Conservation (phyloP, 2,113 vertebrate species). For the Leiothrix lutea region DNA sequence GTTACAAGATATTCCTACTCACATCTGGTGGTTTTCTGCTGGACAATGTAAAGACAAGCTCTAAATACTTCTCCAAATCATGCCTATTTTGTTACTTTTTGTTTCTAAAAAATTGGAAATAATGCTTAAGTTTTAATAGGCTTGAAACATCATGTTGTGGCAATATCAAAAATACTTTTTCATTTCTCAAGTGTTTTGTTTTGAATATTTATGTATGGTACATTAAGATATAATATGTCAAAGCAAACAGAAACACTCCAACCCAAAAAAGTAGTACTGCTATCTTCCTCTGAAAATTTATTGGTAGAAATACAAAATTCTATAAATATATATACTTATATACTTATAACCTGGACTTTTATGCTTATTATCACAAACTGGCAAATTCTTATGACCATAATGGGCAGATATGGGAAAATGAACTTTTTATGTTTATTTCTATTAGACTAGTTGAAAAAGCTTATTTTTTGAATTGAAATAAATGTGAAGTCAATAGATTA, state of each 20-base stretch:
- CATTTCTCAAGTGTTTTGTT: not conserved
- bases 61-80: not conserved
- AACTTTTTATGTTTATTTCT: not conserved
- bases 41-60: not conserved
- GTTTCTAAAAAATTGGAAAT: not conserved
- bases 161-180: not conserved
- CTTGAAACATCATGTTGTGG: not conserved
- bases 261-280: not conserved
- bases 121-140: not conserved
- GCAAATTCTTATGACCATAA: not conserved
- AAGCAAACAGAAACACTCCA: not conserved
- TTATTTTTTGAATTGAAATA: not conserved
- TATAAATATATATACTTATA: not conserved
- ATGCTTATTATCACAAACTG: not conserved
- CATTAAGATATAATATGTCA: not conserved
- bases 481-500: not conserved
- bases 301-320: not conserved
- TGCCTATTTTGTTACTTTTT: not conserved
- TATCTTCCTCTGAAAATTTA: not conserved
- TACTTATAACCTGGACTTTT: not conserved
- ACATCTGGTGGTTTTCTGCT: not conserved
- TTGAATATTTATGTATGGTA: not conserved
- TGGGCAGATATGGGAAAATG: not conserved
- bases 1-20: not conserved
- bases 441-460: rapidly evolving